Evolutionary conservation across 1,140 invertebrate genomes (phyloP).

Genomic region (Sarcophaga peregrina): DNA sequence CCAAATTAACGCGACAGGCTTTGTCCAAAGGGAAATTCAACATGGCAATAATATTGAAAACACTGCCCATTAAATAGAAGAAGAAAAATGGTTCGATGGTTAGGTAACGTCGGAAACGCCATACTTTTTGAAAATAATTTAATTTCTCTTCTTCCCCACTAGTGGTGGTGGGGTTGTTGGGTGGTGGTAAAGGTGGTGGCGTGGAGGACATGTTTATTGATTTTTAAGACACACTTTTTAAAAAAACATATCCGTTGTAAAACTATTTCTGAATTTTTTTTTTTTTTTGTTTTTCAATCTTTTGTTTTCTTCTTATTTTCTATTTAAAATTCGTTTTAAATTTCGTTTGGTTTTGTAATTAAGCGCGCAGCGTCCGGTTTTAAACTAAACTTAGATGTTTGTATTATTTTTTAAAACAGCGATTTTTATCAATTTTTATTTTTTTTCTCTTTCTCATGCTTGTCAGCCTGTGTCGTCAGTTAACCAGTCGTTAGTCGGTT

Average conservation of each 20-base stretch:
- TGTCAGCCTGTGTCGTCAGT: neutral
- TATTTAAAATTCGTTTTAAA: neutral
- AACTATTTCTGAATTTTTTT: neutral
- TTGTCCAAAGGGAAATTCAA: conserved; percentile 71
- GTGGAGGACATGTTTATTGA: neutral
- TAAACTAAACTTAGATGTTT: conserved; percentile 34
- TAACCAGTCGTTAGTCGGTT: neutral
- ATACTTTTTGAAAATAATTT: conserved; percentile 61
- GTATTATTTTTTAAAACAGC: conserved; percentile 7
- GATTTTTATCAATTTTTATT: no score
- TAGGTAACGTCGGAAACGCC: conserved; percentile 58
- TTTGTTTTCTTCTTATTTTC: neutral
- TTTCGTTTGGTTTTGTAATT: neutral
- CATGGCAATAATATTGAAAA: conserved; percentile 67
- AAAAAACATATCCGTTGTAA: neutral
- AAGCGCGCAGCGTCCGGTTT: conserved; percentile 28
- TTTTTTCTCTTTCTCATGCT: no score
- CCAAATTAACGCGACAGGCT: conserved; percentile 74
- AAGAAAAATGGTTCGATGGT: conserved; percentile 69
- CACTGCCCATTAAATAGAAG: conserved; percentile 67
- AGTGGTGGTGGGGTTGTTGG: neutral
- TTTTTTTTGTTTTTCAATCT: neutral
- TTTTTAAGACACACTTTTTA: neutral
- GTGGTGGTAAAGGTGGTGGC: conserved; percentile 14
- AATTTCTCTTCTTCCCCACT: conserved; percentile 49